Evolutionary conservation across 1,140 invertebrate species (phyloP), one percentile per base, ranked within the genome.

Genomic region (Paracyclopina nana): DNA sequence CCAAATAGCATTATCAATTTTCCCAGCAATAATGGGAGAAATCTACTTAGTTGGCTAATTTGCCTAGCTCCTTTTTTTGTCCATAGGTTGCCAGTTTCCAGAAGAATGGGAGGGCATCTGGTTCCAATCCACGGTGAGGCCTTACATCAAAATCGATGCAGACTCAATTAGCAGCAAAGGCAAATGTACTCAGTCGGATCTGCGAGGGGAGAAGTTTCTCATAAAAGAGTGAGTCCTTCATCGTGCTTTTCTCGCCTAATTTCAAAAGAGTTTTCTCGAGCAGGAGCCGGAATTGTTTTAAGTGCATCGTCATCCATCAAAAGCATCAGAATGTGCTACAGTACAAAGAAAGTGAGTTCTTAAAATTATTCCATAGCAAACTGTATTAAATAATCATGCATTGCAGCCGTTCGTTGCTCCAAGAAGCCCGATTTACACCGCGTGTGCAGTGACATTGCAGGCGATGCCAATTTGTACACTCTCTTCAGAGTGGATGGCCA

Each of bases 331-430:
- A 61, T 56, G 60, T 61, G 4, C 55, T 61, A 0, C 60, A 61
- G 48, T 61, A 61, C 31, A 58, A 59, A 59, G 58, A 60, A 56
- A 59, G 60, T 61, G 56, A 61, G 60, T 59, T 11, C 9, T 20
- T 28, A 25, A 43, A 38, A 38, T 38, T 3, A 9, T 4, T n/a
- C n/a, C 14, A 38, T 2, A n/a, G n/a, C 34, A 5, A 38, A 4
- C n/a, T 38, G 9, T 38, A 4, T 38, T 31, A 9, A 9, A 12
- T 31, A 31, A 46, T 48, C 43, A 22, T 38, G 14, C 43, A 52
- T 48, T 25, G 31, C 43, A 26, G n/a, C 49, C 52, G 41, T 54
- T 49, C 53, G 44, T 18, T 25, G 28, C n/a, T 53, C 24, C 28
- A 18, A 42, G 16, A 6, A 38, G 31, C 18, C 26, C n/a, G 29